Percentiles rank a stretch among this genome's conserved stretches.
Evolutionary conservation across 2,888 invertebrate species (phyloP).

Genomic region (Blastobasis adustella): DNA sequence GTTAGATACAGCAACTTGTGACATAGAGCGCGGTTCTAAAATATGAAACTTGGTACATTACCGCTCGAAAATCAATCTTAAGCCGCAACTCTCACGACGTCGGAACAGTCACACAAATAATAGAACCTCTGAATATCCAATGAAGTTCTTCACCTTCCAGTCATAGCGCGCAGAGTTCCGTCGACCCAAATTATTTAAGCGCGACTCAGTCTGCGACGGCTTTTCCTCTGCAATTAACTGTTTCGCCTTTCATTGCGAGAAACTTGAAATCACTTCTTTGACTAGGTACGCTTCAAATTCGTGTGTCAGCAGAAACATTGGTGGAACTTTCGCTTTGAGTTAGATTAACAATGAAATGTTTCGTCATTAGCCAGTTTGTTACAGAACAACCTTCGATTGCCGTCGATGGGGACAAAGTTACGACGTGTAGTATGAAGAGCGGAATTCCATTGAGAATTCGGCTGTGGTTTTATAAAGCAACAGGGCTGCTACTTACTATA

Average conservation of each 20-base stretch:
- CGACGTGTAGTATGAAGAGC: too few relatives aligned
- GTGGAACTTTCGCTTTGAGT: conserved; percentile 12
- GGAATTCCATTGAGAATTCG: too few relatives aligned
- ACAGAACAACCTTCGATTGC: conserved; percentile 2
- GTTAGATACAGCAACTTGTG: too few relatives aligned
- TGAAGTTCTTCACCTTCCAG: conserved; percentile 43
- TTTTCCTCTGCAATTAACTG: conserved; percentile 48
- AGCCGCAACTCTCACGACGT: conserved; percentile 28
- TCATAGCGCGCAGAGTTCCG: conserved; percentile 23
- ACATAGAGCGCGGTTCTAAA: too few relatives aligned
- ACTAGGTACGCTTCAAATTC: conserved; percentile 30
- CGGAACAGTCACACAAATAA: conserved; percentile 36
- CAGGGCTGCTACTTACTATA: too few relatives aligned
- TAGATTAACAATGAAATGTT: background rate
- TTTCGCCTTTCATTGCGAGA: conserved; percentile 48
- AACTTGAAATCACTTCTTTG: conserved; percentile 44
- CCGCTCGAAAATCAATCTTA: conserved; percentile 32
- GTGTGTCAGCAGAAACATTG: conserved; percentile 19
- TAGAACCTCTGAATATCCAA: conserved; percentile 43
- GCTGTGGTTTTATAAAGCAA: too few relatives aligned
- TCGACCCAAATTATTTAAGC: conserved; percentile 41
- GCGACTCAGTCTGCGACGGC: conserved; percentile 27
- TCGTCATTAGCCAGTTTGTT: background rate
- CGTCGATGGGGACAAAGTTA: too few relatives aligned
- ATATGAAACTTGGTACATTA: too few relatives aligned